These are phyloP conservation scores for Sceloporus undulatus DNA, from an alignment of 2,113 vertebrate species.

Conservation along the genomic window DNA sequence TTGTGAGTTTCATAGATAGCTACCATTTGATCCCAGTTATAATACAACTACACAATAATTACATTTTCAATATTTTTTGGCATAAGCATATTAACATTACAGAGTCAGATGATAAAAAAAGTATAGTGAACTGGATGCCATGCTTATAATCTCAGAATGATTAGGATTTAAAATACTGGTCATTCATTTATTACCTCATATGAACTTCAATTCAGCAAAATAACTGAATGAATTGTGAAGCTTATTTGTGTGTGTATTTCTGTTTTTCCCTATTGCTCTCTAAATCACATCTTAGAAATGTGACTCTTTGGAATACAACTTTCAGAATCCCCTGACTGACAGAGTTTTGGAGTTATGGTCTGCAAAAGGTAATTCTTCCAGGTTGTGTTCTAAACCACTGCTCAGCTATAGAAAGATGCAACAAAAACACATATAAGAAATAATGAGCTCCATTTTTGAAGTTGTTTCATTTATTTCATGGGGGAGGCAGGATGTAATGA, in stretches of 20 bases:
- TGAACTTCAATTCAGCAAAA: background rate
- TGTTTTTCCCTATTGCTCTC: too few relatives aligned
- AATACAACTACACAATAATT: background rate
- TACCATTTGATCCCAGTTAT: background rate
- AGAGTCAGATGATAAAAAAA: background rate
- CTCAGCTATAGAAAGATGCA: background rate
- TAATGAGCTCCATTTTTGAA: background rate
- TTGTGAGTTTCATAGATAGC: conserved; percentile 3
- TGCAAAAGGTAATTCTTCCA: too few relatives aligned
- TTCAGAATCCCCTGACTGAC: too few relatives aligned
- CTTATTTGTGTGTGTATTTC: too few relatives aligned
- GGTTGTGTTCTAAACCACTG: background rate
- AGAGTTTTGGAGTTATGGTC: too few relatives aligned
- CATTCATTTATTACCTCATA: background rate
- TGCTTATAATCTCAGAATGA: background rate
- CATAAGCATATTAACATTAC: background rate
- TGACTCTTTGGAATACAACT: too few relatives aligned
- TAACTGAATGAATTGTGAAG: background rate
- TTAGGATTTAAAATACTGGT: background rate
- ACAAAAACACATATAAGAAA: background rate
- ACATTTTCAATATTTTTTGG: background rate
- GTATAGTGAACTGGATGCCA: too few relatives aligned
- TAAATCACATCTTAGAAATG: too few relatives aligned
- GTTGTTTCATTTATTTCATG: too few relatives aligned
- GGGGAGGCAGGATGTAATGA: background rate